phyloP scores from a whole-genome alignment of 2,113 vertebrate species.

The Propithecus coquereli region DNA sequence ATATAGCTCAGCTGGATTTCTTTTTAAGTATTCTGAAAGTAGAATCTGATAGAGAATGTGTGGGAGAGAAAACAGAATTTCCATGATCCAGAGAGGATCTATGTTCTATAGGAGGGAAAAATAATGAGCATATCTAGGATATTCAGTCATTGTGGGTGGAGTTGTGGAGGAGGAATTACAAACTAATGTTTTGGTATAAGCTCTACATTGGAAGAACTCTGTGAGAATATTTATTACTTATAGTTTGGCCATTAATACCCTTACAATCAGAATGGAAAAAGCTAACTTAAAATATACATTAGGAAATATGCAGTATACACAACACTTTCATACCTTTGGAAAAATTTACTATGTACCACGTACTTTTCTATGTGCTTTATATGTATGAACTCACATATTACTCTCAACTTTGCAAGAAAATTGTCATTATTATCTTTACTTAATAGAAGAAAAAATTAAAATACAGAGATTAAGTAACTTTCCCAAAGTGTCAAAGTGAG shows the following conservation, averaged over 20 bases:
- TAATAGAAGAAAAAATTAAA: background rate
- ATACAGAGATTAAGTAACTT: background rate
- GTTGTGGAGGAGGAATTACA: background rate
- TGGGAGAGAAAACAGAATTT: background rate
- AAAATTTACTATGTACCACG: background rate
- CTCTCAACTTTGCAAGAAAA: background rate
- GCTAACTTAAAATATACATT: background rate
- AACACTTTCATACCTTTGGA: background rate
- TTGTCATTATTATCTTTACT: background rate
- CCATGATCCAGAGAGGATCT: background rate
- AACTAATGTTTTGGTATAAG: background rate
- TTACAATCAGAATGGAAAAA: background rate
- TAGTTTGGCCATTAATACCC: background rate
- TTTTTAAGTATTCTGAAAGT: conserved; percentile 42
- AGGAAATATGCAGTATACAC: background rate
- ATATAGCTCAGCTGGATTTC: background rate
- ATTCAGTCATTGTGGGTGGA: background rate
- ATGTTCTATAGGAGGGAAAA: background rate
- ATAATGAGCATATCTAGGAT: background rate
- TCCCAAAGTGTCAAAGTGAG: background rate
- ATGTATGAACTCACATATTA: background rate
- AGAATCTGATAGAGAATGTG: background rate
- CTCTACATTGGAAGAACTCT: background rate
- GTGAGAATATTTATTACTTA: background rate
- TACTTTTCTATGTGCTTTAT: background rate